Percentiles rank a stretch among this genome's conserved stretches.
phyloP scores from a whole-genome alignment of 2,797 vertebrate species.

The Yasuhikotakia modesta region DNA sequence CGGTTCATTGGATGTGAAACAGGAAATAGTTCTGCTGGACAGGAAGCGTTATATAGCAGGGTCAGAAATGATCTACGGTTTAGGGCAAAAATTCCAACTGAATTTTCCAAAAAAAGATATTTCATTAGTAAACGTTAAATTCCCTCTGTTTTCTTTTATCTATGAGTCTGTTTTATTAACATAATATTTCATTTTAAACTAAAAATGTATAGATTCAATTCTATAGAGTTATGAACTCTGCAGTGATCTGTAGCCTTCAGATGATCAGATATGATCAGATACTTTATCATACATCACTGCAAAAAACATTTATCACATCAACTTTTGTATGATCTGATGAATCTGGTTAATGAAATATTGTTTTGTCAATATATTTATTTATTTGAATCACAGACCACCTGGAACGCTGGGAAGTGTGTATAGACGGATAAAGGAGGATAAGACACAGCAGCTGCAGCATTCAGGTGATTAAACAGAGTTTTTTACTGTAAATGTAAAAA shows the following conservation, averaged over 20 bases:
- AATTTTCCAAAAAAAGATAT: background rate
- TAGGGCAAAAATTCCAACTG: background rate
- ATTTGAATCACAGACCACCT: background rate
- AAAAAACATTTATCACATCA: background rate
- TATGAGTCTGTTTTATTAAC: no score
- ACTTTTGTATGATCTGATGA: background rate
- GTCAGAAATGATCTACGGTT: no score
- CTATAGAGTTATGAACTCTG: no score
- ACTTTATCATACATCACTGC: background rate
- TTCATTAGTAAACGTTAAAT: no score
- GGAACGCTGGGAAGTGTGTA: background rate
- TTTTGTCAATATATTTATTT: background rate
- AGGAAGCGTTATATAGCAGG: background rate
- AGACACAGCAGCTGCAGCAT: slow-evolving; percentile 12
- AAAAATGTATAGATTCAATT: no score
- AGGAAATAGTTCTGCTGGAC: slow-evolving; percentile 14
- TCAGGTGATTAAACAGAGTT: slow-evolving; percentile 18
- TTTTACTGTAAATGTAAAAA: slow-evolving; percentile 4
- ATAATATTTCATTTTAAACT: no score
- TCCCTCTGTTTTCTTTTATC: no score
- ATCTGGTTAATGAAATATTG: background rate
- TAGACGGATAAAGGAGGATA: background rate
- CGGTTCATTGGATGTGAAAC: slow-evolving; percentile 7
- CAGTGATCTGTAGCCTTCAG: no score
- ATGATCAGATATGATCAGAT: no score